Percentiles rank a stretch among this genome's conserved stretches.
phyloP scores from a whole-genome alignment of 1,140 invertebrate species.

The Thaumetopoea pityocampa region DNA sequence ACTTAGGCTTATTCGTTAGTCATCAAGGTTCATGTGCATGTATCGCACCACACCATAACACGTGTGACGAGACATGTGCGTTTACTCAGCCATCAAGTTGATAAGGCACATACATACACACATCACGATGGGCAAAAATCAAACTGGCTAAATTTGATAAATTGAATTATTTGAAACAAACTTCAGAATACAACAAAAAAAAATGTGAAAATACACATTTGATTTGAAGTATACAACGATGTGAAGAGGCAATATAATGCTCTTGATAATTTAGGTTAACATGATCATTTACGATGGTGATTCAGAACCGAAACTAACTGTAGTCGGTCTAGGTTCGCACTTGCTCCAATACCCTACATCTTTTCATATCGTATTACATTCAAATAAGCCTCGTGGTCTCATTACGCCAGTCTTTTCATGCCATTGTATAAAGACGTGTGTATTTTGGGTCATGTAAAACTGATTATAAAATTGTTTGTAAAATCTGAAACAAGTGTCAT shows the following conservation, averaged over 20 bases:
- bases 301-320: constrained; percentile 52
- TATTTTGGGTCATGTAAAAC: constrained; percentile 11
- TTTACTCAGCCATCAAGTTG: constrained; percentile 1
- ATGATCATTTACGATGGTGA: constrained; percentile 47
- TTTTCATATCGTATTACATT: constrained; percentile 52
- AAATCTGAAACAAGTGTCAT: constrained; percentile 3
- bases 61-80: not conserved
- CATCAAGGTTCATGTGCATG: no score
- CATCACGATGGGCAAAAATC: no score
- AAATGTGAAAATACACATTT: constrained; percentile 12
- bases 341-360: constrained; percentile 60
- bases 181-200: not conserved
- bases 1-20: no score
- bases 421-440: constrained; percentile 16
- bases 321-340: constrained; percentile 45
- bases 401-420: constrained; percentile 25
- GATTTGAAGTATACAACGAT: constrained; percentile 22
- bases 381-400: constrained; percentile 35
- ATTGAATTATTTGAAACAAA: no score
- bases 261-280: constrained; percentile 47
- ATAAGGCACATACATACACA: constrained; percentile 5
- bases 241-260: constrained; percentile 23
- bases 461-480: not conserved
- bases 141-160: no score
- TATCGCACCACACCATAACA: constrained; percentile 1